Conservation (phyloP, 2,888 invertebrate genomes). For the Tortrix viridana region DNA sequence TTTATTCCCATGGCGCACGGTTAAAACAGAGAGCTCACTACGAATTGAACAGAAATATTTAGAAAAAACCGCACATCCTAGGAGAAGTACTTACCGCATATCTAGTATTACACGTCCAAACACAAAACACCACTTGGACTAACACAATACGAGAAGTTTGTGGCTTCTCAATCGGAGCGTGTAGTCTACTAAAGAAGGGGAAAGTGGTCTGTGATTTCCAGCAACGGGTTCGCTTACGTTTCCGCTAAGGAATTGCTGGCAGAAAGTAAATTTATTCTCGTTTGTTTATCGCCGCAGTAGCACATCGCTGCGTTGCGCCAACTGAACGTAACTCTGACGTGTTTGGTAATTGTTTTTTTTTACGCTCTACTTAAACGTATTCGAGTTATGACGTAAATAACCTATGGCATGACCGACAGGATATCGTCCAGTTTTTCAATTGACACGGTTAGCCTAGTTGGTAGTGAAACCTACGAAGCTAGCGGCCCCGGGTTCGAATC, state of each 20-base stretch:
- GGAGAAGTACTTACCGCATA: conserved; percentile 31
- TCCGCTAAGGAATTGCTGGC: conserved; percentile 29
- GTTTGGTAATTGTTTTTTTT: conserved; percentile 12
- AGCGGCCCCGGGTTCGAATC: no score
- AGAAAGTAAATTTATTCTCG: conserved; percentile 18
- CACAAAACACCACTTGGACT: conserved; percentile 29
- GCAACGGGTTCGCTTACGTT: conserved; percentile 29
- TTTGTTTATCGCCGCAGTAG: conserved; percentile 18
- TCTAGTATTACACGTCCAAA: conserved; percentile 32
- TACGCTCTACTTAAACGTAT: conserved; percentile 23
- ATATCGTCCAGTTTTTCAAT: no score
- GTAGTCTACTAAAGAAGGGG: conserved; percentile 32
- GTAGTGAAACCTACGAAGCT: no score
- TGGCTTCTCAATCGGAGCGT: conserved; percentile 34
- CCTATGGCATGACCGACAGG: no score
- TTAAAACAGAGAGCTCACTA: conserved; percentile 13
- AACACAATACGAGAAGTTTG: conserved; percentile 18
- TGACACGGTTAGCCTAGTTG: not conserved
- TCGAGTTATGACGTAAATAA: not conserved
- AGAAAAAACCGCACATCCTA: conserved; percentile 26
- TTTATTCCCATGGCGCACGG: conserved; percentile 23
- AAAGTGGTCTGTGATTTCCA: conserved; percentile 22
- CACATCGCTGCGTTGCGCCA: conserved; percentile 10
- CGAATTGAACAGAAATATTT: conserved; percentile 17
- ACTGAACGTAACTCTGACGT: conserved; percentile 18